Evolutionary conservation across 2,797 vertebrate genomes (phyloP).

Genomic region (Pipistrellus pipistrellus): DNA sequence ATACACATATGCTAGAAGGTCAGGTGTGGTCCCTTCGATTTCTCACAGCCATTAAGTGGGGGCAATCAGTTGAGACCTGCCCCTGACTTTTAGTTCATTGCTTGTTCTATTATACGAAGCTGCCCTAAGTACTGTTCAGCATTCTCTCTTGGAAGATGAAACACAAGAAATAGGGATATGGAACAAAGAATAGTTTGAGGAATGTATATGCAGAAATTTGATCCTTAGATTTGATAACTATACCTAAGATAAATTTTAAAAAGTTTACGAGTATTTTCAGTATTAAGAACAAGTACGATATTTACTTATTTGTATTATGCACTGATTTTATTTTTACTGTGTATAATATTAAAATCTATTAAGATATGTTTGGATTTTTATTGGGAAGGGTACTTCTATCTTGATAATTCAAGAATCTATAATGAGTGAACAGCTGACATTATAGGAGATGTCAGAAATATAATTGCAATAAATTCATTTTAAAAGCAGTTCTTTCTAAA

Average conservation of each 20-base stretch:
- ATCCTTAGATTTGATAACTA: not conserved
- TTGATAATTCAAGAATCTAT: constrained; percentile 25
- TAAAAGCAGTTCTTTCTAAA: not conserved
- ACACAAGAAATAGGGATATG: not conserved
- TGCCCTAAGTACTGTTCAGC: not conserved
- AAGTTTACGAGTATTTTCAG: not conserved
- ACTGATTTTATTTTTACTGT: not conserved
- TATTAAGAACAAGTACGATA: constrained; percentile 10
- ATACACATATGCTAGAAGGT: not conserved
- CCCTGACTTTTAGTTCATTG: not conserved
- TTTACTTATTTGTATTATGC: not conserved
- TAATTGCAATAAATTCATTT: not conserved
- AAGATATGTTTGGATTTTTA: constrained; percentile 28
- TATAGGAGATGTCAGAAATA: not conserved
- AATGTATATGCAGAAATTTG: constrained; percentile 18
- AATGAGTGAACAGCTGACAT: not conserved
- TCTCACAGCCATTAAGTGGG: not conserved
- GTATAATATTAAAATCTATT: not conserved
- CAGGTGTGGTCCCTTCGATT: not conserved
- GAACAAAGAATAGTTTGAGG: not conserved
- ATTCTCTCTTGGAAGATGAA: not conserved
- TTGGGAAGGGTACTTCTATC: not conserved
- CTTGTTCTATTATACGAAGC: not conserved
- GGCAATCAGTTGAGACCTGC: not conserved
- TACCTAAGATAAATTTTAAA: constrained; percentile 13